phyloP scores from a whole-genome alignment of 2,888 invertebrate species.

The Drosophila flavopinicola region DNA sequence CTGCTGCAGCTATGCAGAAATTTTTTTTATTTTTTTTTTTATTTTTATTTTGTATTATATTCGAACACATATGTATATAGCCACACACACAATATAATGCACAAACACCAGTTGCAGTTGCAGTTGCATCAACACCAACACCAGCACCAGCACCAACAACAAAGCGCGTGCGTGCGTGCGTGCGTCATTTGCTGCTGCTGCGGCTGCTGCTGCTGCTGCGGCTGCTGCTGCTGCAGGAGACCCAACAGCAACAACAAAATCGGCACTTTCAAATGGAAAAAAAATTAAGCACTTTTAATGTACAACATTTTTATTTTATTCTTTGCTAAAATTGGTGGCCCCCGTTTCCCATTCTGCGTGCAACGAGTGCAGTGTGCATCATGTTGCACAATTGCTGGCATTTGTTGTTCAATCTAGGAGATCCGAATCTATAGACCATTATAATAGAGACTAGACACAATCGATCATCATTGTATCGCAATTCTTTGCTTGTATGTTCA shows the following conservation, averaged over 20 bases:
- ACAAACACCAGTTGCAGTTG: constrained; percentile 80
- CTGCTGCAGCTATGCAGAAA: constrained; percentile 23
- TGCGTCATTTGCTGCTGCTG: constrained; percentile 28
- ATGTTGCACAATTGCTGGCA: not conserved
- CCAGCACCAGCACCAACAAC: constrained; percentile 21
- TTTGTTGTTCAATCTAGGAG: not conserved
- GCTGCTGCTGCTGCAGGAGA: constrained; percentile 5
- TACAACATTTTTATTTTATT: constrained; percentile 32
- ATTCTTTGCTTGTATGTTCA: no score
- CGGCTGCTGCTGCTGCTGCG: constrained; percentile 14
- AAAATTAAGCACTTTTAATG: constrained; percentile 35
- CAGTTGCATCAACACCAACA: constrained; percentile 39
- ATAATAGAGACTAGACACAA: no score
- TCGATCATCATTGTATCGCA: no score
- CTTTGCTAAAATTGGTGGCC: constrained; percentile 41
- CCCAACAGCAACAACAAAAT: constrained; percentile 12
- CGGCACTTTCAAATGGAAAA: constrained; percentile 33
- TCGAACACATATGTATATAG: constrained; percentile 28
- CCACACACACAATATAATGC: constrained; percentile 44
- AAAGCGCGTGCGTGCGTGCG: constrained; percentile 41
- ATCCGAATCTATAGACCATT: no score
- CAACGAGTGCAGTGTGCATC: not conserved
- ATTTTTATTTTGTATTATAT: constrained; percentile 9
- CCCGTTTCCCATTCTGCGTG: constrained; percentile 1
- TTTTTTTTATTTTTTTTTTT: not conserved